Evolutionary conservation across 2,113 vertebrate genomes (phyloP).

Genomic region (Perognathus longimembris): DNA sequence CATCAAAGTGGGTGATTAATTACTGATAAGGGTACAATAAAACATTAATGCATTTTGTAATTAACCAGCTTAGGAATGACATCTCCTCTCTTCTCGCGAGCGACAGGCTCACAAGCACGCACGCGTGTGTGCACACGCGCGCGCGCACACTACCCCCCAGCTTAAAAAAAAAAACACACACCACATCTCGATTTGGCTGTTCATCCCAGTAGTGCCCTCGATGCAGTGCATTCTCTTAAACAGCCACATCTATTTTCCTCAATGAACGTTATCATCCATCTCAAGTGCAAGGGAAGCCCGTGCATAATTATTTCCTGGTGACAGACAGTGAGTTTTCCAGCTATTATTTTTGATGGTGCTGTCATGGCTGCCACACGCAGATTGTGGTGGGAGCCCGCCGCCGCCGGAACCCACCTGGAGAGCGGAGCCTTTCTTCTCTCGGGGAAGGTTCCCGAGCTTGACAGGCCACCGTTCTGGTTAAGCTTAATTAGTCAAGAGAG

Average conservation of each 20-base stretch:
- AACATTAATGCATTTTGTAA: slow-evolving; percentile 92
- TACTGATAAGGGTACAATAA: slow-evolving; percentile 93
- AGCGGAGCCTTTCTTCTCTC: slow-evolving; percentile 87
- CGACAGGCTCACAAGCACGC: neutral
- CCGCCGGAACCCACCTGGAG: slow-evolving; percentile 88
- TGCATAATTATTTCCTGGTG: slow-evolving; percentile 89
- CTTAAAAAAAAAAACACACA: slow-evolving; percentile 37
- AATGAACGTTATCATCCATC: slow-evolving; percentile 87
- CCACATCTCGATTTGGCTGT: slow-evolving; percentile 80
- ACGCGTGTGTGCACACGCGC: neutral
- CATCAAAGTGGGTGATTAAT: slow-evolving; percentile 93
- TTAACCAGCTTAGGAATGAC: slow-evolving; percentile 87
- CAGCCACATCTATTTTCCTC: slow-evolving; percentile 86
- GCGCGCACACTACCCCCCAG: neutral
- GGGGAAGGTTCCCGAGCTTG: slow-evolving; percentile 83
- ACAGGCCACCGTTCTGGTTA: slow-evolving; percentile 87
- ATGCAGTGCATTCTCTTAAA: slow-evolving; percentile 77
- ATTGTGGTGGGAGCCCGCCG: slow-evolving; percentile 86
- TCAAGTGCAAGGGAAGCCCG: slow-evolving; percentile 81
- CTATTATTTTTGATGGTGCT: slow-evolving; percentile 91
- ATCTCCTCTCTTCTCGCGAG: slow-evolving; percentile 59
- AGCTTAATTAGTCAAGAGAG: slow-evolving; percentile 90
- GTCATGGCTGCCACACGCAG: slow-evolving; percentile 87
- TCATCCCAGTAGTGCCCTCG: slow-evolving; percentile 77
- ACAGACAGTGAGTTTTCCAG: slow-evolving; percentile 89